Percentiles rank a stretch among this genome's conserved stretches.
phyloP scores from a whole-genome alignment of 2,113 vertebrate genomes.

The Scytalopus superciliaris region DNA sequence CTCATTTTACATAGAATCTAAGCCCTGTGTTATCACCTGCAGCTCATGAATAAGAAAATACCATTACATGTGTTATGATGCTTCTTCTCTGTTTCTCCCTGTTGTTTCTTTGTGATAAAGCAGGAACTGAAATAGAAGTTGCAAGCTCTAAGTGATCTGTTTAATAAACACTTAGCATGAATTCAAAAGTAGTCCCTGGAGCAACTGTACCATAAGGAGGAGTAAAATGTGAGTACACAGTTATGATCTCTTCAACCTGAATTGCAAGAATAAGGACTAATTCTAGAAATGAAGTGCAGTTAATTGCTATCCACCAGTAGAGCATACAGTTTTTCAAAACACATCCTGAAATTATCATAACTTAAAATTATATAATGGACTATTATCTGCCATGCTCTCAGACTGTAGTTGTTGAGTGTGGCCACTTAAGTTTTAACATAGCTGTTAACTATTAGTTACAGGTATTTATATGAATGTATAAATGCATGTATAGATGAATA shows the following conservation, averaged over 20 bases:
- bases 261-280: neutral
- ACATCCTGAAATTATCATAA: neutral
- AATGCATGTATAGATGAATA: neutral
- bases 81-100: neutral
- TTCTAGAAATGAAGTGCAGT: neutral
- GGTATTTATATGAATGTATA: neutral
- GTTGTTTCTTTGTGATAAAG: neutral
- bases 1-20: neutral
- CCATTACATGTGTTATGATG: neutral
- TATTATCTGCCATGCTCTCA: neutral
- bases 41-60: neutral
- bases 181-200: neutral
- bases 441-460: neutral
- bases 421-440: neutral
- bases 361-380: neutral
- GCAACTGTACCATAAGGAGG: neutral
- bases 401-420: neutral
- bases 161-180: neutral
- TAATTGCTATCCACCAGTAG: neutral
- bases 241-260: neutral
- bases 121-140: neutral
- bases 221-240: neutral
- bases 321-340: neutral
- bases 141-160: neutral
- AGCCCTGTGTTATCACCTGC: neutral